Conservation (phyloP, 2,113 vertebrate species). For the Athene cunicularia region DNA sequence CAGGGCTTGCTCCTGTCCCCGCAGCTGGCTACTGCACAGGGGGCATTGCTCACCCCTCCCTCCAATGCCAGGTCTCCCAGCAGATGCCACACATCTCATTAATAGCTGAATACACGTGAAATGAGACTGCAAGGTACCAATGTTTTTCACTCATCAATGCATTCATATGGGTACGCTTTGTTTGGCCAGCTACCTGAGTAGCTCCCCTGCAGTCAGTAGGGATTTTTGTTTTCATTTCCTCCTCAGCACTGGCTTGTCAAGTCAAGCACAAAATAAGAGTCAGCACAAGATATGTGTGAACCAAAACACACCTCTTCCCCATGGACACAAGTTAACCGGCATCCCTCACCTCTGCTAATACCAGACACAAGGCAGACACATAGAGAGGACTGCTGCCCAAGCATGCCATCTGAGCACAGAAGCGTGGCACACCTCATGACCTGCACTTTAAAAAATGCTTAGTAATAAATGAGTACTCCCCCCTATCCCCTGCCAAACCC, state of each 20-base stretch:
- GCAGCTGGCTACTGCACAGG: neutral
- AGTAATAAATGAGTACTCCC: neutral
- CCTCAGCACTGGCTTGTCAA: neutral
- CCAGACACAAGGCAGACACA: neutral
- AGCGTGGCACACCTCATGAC: fast-evolving
- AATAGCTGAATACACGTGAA: neutral
- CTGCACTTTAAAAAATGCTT: neutral
- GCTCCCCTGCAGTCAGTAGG: neutral
- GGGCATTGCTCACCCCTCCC: fast-evolving
- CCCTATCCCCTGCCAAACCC: neutral
- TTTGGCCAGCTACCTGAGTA: neutral
- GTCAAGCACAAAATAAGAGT: neutral
- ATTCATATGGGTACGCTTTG: neutral
- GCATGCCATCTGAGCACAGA: fast-evolving
- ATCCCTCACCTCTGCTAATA: neutral
- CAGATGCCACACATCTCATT: fast-evolving
- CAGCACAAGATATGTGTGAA: neutral
- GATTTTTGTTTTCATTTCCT: neutral
- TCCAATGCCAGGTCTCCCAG: neutral
- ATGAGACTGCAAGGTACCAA: neutral
- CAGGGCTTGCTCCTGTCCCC: neutral
- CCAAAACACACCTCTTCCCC: neutral
- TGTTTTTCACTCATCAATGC: neutral
- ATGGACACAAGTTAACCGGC: fast-evolving
- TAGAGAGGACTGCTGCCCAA: fast-evolving